A percentile compares a stretch with the other conserved stretches of the same genome.
phyloP scores from a whole-genome alignment of 2,797 vertebrate genomes.

The Hephaestus fuliginosus region DNA sequence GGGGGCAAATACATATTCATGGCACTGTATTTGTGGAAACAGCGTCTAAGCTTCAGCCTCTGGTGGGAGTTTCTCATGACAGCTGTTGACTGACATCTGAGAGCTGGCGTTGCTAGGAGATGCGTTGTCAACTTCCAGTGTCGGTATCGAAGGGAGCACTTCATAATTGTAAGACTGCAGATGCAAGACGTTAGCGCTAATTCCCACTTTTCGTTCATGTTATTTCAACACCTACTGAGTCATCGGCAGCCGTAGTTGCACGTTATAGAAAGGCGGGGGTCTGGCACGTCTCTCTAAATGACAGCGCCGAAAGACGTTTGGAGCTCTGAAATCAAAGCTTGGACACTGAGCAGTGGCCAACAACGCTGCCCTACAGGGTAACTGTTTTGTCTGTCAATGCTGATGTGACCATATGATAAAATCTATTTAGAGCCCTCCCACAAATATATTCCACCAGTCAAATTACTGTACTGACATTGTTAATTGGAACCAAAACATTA shows the following conservation, averaged over 20 bases:
- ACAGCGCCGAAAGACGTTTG: too few species aligned
- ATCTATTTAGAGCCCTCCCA: background rate
- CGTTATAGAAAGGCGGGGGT: background rate
- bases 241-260: background rate
- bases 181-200: background rate
- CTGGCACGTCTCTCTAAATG: background rate
- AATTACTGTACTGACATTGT: background rate
- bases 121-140: background rate
- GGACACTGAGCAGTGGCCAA: background rate
- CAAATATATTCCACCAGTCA: background rate
- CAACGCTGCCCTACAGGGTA: too few species aligned
- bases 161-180: background rate
- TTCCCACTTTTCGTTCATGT: background rate
- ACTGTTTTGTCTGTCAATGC: background rate
- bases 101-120: background rate
- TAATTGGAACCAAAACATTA: background rate
- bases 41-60: background rate
- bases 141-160: background rate
- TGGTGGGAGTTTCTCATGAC: background rate
- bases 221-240: background rate
- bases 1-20: too few species aligned
- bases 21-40: background rate
- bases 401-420: background rate
- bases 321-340: background rate
- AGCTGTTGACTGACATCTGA: conserved; percentile 14